Conservation (phyloP, 2,888 invertebrate genomes). For the Pantelozetes paolii region DNA sequence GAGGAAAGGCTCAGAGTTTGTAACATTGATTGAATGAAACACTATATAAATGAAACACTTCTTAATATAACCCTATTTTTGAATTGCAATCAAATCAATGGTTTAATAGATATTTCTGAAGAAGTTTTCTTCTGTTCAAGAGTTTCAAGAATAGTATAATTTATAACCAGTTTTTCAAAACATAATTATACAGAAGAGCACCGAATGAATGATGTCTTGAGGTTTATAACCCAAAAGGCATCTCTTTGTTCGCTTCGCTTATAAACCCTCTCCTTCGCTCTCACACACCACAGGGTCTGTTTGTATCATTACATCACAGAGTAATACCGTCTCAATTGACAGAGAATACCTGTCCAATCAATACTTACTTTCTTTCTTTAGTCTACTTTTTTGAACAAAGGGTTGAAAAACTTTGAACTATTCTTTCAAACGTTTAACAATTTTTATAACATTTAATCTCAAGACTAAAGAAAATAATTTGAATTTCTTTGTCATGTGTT, state of each 20-base stretch:
- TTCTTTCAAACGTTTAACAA: too few relatives aligned
- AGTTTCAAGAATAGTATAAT: neutral
- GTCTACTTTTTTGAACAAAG: neutral
- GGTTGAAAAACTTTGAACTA: too few relatives aligned
- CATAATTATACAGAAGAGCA: neutral
- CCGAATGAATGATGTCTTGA: neutral
- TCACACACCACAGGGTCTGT: neutral
- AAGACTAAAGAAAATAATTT: too few relatives aligned
- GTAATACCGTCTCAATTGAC: neutral
- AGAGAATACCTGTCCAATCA: neutral
- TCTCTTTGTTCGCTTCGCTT: neutral
- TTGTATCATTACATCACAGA: neutral
- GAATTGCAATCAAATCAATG: neutral
- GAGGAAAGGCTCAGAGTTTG: neutral
- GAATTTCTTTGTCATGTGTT: too few relatives aligned
- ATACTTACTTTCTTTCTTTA: neutral
- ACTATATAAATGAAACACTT: neutral
- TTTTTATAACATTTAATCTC: too few relatives aligned
- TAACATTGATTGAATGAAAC: neutral
- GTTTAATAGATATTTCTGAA: neutral
- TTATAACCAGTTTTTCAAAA: neutral
- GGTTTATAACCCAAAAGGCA: slow-evolving; percentile 7
- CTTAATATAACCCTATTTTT: neutral
- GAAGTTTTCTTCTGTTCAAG: neutral
- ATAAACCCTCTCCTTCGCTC: too few relatives aligned